Percentiles rank a stretch among this genome's conserved stretches.
Conservation (phyloP, 1,140 invertebrate genomes). For the Eueides isabella region DNA sequence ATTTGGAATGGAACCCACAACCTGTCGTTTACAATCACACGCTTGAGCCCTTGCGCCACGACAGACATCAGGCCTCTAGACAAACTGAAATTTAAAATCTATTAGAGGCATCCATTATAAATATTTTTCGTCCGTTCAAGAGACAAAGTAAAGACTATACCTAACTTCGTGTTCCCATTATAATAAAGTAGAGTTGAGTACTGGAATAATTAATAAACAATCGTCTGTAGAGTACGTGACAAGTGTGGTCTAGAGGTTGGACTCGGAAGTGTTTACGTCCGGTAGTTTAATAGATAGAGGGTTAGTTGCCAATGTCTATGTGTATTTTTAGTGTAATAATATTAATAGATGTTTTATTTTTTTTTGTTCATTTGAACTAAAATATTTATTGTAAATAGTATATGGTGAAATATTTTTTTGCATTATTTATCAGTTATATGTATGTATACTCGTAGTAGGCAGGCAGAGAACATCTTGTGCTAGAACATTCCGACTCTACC, state of each 20-base stretch:
- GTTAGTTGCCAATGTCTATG: neutral
- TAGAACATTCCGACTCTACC: neutral
- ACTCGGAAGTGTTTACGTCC: slow-evolving; percentile 32
- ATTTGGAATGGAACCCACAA: neutral
- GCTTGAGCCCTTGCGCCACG: too few relatives aligned
- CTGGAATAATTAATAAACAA: slow-evolving; percentile 53
- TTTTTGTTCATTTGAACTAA: too few relatives aligned
- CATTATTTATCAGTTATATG: too few relatives aligned
- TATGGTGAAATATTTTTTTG: too few relatives aligned
- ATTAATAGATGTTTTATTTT: too few relatives aligned
- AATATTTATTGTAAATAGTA: too few relatives aligned
- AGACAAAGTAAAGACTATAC: neutral
- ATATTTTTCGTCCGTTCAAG: neutral
- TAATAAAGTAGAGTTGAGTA: slow-evolving; percentile 39
- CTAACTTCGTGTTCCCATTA: slow-evolving; percentile 42
- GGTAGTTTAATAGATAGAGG: slow-evolving; percentile 32
- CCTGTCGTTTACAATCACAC: neutral
- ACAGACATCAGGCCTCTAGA: too few relatives aligned
- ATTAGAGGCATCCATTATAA: neutral
- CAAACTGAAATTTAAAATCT: too few relatives aligned
- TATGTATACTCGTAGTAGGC: too few relatives aligned
- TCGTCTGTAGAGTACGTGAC: slow-evolving; percentile 47
- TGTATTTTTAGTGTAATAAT: neutral
- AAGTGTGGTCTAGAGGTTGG: slow-evolving; percentile 33
- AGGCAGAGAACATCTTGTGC: neutral